Conservation (phyloP, 2,113 vertebrate genomes). For the Eulemur macaco region DNA sequence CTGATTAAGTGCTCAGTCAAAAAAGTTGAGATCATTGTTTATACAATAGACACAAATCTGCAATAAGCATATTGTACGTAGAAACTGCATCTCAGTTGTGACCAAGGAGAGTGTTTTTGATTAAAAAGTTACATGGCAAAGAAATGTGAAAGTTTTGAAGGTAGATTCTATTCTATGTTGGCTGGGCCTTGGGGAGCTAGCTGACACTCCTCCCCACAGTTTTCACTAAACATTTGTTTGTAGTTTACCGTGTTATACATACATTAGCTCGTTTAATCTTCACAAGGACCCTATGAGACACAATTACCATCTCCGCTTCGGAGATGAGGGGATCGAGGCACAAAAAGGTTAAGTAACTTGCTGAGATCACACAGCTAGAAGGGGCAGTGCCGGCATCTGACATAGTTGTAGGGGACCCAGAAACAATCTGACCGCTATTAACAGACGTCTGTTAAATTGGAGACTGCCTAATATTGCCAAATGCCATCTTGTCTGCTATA, state of each 20-base stretch:
- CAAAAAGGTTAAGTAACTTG: background rate
- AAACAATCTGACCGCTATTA: background rate
- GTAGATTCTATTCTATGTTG: background rate
- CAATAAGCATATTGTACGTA: background rate
- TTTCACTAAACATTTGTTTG: background rate
- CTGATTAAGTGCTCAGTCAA: background rate
- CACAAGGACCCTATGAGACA: background rate
- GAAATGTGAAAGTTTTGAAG: background rate
- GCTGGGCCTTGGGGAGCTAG: background rate
- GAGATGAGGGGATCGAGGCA: background rate
- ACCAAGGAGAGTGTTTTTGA: background rate
- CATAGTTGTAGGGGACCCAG: background rate
- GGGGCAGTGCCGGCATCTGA: background rate
- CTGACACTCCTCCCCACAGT: fast-evolving
- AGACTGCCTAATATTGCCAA: background rate
- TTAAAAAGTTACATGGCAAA: background rate
- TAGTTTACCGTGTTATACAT: background rate
- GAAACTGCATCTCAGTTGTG: background rate
- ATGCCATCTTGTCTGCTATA: background rate
- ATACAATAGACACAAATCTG: background rate
- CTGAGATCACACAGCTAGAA: background rate
- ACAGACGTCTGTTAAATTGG: background rate
- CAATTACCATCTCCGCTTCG: background rate
- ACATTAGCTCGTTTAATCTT: background rate
- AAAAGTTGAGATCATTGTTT: background rate